Evolutionary conservation across 2,113 vertebrate species (phyloP), one percentile per base, ranked within the genome.

Genomic region (Chlorodrepanis virens): DNA sequence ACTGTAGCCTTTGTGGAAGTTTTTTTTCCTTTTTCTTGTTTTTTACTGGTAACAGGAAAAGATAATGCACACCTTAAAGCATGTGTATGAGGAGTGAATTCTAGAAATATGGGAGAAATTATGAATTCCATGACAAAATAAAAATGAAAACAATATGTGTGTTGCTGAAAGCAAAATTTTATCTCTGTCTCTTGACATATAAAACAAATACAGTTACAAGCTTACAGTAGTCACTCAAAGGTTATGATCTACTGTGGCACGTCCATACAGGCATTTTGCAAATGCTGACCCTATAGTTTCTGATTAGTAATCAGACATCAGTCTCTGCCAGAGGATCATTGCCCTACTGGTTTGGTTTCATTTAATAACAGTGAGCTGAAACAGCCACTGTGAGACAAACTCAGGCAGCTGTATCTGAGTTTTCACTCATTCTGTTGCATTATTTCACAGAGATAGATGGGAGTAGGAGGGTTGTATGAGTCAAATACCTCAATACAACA

Each of bases 401-500:
- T 50, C 54, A n/a, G 44, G 54, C 11, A 69, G n/a, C 6, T 17
- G 3, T 37, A 52, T 23, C 6, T 21, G 37, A 47, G 14, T 57
- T 76, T 88, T 63, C 39, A 68, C 18, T 47, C 8, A 9, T n/a
- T 14, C 24, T 47, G 13, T 53, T 44, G 21, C 23, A 17, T 54
- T 77, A 63, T 57, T 77, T 72, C 35, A 72, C 18, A 35, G 28
- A 78, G 15, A 11, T 53, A 28, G n/a, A 49, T 50, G 5, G n/a
- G 37, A 77, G 9, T 27, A 31, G 25, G 44, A 69, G 6, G 2
- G n/a, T 69, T 63, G 12, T 24, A 54, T 61, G 15, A 3, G 12
- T 29, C 54, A 53, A 33, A n/a, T 18, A 70, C 12, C 2, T 20
- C 0, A 0, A 20, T 21, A 63, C 3, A 28, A 37, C 6, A 28